A percentile compares a stretch with the other conserved stretches of the same genome.
Conservation (phyloP, 2,113 vertebrate genomes). For the Calyptomena viridis region DNA sequence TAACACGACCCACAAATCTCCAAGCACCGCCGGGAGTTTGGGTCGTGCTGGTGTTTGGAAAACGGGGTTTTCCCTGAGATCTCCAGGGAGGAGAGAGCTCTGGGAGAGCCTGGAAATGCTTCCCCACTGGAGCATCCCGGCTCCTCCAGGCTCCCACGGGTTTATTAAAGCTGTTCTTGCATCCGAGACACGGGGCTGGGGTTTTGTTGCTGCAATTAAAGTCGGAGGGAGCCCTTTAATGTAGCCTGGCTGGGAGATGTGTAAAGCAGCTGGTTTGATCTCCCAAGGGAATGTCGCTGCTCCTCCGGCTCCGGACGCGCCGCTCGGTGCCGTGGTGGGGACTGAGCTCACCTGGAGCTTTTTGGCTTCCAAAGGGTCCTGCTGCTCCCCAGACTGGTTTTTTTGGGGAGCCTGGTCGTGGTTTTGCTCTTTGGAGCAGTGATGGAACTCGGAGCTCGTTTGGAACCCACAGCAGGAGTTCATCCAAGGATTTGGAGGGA, state of each 20-base stretch:
- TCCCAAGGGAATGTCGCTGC: background rate
- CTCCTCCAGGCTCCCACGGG: background rate
- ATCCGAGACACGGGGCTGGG: background rate
- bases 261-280: conserved; percentile 23
- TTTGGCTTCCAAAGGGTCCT: background rate
- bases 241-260: background rate
- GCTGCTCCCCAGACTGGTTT: rapidly evolving
- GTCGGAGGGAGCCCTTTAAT: background rate
- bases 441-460: no score
- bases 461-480: no score
- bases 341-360: background rate
- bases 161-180: background rate
- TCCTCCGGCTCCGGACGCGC: background rate
- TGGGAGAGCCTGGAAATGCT: background rate
- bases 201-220: background rate
- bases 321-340: no score
- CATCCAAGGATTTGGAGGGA: no score
- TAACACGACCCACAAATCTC: background rate
- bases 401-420: no score
- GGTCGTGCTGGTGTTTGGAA: background rate
- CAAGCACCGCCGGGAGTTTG: background rate
- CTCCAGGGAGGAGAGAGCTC: background rate
- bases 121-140: background rate
- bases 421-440: no score
- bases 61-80: background rate